phyloP scores from a whole-genome alignment of 1,140 invertebrate genomes.

The fruit fly (Drosophila melanogaster) region Release_6_plus_ISO1_MT NT_037436.4:17533501-17534000 shows the following conservation, averaged over 20 bases:
- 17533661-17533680: constrained; percentile 65
- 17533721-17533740: constrained; percentile 77
- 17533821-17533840: constrained; percentile 64
- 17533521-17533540: constrained; percentile 56
- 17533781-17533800: constrained; percentile 47
- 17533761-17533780: constrained; percentile 21
- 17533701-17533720: constrained; percentile 82
- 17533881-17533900: constrained; percentile 48
- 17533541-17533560: constrained; percentile 68
- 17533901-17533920: constrained; percentile 11
- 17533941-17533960: constrained; percentile 42
- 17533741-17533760: constrained; percentile 18
- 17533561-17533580: constrained; percentile 51
- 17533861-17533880: constrained; percentile 52
- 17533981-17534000: background rate
- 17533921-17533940: constrained; percentile 11
- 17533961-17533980: constrained; percentile 55
- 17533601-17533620: constrained; percentile 57
- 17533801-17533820: constrained; percentile 69
- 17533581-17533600: constrained; percentile 47
- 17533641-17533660: constrained; percentile 70
- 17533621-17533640: constrained; percentile 75
- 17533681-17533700: constrained; percentile 60
- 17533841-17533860: constrained; percentile 29
- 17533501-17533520: constrained; percentile 63